Conservation (phyloP, 1,140 invertebrate genomes). For the Centruroides sculpturatus region DNA sequence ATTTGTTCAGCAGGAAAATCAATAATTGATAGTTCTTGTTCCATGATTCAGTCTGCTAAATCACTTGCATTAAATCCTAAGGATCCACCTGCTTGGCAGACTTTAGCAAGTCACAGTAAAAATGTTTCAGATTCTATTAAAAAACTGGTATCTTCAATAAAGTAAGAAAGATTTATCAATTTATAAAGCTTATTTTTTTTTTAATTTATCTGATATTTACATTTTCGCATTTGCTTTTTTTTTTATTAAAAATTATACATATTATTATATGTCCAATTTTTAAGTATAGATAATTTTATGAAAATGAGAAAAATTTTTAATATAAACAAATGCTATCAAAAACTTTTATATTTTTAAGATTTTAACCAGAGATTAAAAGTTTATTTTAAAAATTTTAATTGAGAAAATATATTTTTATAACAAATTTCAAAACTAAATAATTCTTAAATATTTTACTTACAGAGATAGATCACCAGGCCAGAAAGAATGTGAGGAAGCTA, state of each 20-base stretch:
- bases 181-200: too few relatives aligned
- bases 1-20: slow-evolving; percentile 61
- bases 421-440: not conserved
- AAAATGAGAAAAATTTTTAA: too few relatives aligned
- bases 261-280: too few relatives aligned
- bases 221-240: too few relatives aligned
- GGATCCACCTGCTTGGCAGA: slow-evolving; percentile 85
- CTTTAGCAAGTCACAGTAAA: slow-evolving; percentile 81
- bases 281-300: too few relatives aligned
- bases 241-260: too few relatives aligned
- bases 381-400: too few relatives aligned
- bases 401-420: not conserved
- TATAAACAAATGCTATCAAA: too few relatives aligned
- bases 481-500: slow-evolving; percentile 71
- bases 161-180: slow-evolving; percentile 14
- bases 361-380: too few relatives aligned
- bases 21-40: slow-evolving; percentile 65
- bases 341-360: too few relatives aligned
- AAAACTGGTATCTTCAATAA: slow-evolving; percentile 71
- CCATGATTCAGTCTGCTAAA: slow-evolving; percentile 80
- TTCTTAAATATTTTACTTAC: not conserved
- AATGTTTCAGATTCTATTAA: slow-evolving; percentile 93
- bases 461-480: slow-evolving; percentile 83
- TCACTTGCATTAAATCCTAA: slow-evolving; percentile 70
- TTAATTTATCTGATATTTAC: too few relatives aligned